Percentiles rank a stretch among this genome's conserved stretches.
phyloP scores from a whole-genome alignment of 2,113 vertebrate species.

The Mystacornis crossleyi region DNA sequence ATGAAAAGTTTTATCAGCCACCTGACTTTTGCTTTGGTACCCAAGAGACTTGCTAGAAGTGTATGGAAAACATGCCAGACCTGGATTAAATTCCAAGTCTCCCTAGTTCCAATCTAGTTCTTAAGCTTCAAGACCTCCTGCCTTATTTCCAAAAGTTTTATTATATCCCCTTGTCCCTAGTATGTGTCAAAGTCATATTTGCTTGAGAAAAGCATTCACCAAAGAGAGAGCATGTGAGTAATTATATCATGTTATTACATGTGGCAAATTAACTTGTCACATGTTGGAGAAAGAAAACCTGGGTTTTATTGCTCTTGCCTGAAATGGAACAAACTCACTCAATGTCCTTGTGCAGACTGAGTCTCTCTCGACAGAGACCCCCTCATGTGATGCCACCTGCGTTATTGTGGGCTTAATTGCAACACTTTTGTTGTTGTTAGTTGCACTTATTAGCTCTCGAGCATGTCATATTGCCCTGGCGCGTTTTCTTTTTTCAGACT shows the following conservation, averaged over 20 bases:
- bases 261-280: conserved; percentile 16
- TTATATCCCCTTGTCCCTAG: not conserved
- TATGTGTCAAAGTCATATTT: not conserved
- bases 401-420: conserved; percentile 34
- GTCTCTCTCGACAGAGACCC: not conserved
- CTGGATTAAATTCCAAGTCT: not conserved
- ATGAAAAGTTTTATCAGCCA: not conserved
- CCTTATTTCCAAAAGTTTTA: not conserved
- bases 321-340: not conserved
- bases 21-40: not conserved
- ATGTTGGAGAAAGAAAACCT: not conserved
- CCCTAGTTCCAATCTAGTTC: not conserved
- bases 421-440: conserved; percentile 4
- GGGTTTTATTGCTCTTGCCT: not conserved
- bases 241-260: not conserved
- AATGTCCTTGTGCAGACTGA: not conserved
- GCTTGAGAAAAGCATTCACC: not conserved
- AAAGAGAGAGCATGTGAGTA: not conserved
- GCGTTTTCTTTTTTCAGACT: conserved; percentile 4
- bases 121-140: not conserved
- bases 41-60: not conserved
- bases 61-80: not conserved
- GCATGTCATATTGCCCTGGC: not conserved
- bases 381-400: conserved; percentile 28
- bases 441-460: conserved; percentile 10